Conservation (phyloP, 2,888 invertebrate genomes). For the Drosophila buzzatii region DNA sequence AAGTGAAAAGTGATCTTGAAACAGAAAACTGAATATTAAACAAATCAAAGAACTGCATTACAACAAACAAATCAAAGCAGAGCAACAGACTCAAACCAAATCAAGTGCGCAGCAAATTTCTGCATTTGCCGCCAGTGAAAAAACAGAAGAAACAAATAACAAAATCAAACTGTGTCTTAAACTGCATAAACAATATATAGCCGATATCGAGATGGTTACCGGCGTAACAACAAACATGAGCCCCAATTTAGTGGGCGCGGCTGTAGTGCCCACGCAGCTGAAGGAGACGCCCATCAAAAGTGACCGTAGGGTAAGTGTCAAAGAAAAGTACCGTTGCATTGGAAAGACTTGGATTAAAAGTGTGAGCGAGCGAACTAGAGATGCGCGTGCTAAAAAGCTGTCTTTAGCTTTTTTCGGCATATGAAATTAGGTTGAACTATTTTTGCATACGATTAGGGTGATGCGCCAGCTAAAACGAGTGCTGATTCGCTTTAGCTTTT, state of each 20-base stretch:
- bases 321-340: constrained; percentile 5
- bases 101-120: constrained; percentile 52
- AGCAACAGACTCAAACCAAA: constrained; percentile 39
- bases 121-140: constrained; percentile 63
- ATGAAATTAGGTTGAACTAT: not conserved
- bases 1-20: constrained; percentile 68
- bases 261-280: constrained; percentile 74
- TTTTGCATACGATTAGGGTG: not conserved
- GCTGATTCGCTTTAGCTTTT: not conserved
- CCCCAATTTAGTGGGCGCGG: constrained; percentile 81
- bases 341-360: constrained; percentile 31
- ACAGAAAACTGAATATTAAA: constrained; percentile 34
- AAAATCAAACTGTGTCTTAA: constrained; percentile 65
- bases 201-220: constrained; percentile 83
- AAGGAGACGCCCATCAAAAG: constrained; percentile 83
- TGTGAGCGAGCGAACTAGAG: not conserved
- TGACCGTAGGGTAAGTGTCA: constrained; percentile 85
- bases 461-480: not conserved
- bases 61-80: constrained; percentile 19
- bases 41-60: constrained; percentile 30
- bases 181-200: constrained; percentile 64
- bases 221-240: constrained; percentile 84
- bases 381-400: not conserved
- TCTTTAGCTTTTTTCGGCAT: not conserved
- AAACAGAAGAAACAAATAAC: constrained; percentile 25